Base-by-base conservation (phyloP, 2,113 vertebrate genomes). In the Oreotrochilus melanogaster region DNA sequence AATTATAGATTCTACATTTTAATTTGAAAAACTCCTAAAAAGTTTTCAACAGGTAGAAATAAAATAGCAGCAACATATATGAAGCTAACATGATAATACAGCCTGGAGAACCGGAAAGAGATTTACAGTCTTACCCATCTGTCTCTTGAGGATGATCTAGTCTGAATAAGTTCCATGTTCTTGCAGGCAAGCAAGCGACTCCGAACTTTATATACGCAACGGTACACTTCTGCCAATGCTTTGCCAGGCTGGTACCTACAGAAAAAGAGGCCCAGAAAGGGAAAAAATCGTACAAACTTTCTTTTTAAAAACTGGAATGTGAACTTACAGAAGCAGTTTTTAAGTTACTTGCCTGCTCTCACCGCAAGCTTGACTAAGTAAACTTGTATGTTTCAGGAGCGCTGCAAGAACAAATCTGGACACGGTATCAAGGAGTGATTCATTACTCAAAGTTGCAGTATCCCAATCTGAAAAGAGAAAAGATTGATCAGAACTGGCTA, bases 101-200 rank as follows among this genome's bases (percentile, higher is more conserved):
- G 65, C 21, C 35, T 76, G 4, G 93, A 89, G 23, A 70, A 95
- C 14, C 42, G 45, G 35, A 58, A 11, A 66, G 45, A 69, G 14
- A 50, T 67, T 35, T 31, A 13, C 19, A 97, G 91, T 78, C 98
- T 96, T 98, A 99, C 99, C 98, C 99, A 99, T 98, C 99, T 98
- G 89, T 99, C 99, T 70, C 98, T 98, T 50, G 99, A 99, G 22
- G 99, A 99, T 5, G 99, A 99, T 18, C 98, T 98, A 5, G 98
- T 99, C 86, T 99, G 99, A 96, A 99, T 98, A 72, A 99, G 99
- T 64, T 99, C 99, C 98, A 99, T 98, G 83, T 99, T 99, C 98
- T 99, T 99, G 95, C 99, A 99, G 88, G 99, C 99, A 92, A 99
- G 98, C 92, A 99, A 97, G 53, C 99, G 99, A 96, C 99, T 99